phyloP scores from a whole-genome alignment of 2,888 invertebrate genomes.

The Autographa gamma region DNA sequence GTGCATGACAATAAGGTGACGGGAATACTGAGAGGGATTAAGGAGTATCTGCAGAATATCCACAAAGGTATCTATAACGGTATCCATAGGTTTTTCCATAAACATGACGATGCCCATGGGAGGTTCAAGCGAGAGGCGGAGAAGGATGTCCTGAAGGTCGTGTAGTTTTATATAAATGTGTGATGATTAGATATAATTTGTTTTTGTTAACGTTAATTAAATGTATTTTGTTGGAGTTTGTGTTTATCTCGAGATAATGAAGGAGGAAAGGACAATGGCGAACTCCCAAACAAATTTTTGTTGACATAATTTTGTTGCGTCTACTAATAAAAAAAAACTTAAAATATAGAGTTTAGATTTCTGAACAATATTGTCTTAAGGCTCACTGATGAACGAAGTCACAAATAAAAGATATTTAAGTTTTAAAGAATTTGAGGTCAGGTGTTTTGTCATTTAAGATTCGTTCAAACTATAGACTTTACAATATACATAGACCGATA shows the following conservation, averaged over 20 bases:
- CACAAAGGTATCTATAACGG: conserved; percentile 66
- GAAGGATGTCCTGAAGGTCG: neutral
- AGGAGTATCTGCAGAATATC: conserved; percentile 63
- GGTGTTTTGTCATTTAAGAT: too few species aligned
- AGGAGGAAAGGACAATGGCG: too few species aligned
- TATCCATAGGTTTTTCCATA: conserved; percentile 64
- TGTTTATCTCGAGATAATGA: neutral
- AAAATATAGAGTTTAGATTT: too few species aligned
- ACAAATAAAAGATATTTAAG: too few species aligned
- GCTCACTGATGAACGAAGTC: too few species aligned
- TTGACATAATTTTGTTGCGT: too few species aligned
- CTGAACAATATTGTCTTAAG: too few species aligned
- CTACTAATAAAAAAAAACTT: too few species aligned
- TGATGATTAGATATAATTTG: neutral
- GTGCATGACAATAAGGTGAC: conserved; percentile 39
- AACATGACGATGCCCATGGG: conserved; percentile 35
- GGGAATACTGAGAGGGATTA: conserved; percentile 60
- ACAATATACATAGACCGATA: too few species aligned
- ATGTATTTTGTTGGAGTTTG: neutral
- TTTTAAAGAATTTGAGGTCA: too few species aligned
- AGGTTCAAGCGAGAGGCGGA: conserved; percentile 9
- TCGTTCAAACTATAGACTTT: too few species aligned
- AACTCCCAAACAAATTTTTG: too few species aligned
- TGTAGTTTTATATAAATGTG: conserved; percentile 10
- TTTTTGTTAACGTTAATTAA: conserved; percentile 29